Base-by-base conservation (phyloP, 2,113 vertebrate genomes). In the Micromys minutus region DNA sequence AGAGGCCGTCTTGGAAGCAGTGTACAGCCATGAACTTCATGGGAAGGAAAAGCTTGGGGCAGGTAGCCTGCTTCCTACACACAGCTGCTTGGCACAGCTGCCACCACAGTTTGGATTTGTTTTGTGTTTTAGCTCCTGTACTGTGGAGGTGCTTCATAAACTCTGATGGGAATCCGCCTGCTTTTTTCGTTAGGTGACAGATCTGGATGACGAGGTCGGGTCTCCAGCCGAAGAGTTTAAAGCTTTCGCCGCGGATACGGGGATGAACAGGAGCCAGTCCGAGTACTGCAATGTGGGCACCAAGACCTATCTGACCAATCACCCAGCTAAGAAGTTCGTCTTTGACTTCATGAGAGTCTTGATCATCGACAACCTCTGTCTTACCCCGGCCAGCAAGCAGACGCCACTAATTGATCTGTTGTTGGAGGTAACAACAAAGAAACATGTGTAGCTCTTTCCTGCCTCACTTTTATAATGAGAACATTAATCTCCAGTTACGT, bases 191-290 rank as follows among this genome's bases (percentile, higher is more conserved):
- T 50, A 99, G 99, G 99, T 99, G 87, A 99, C 98, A 71, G 99
- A 99, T 97, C 98, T 99, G 1, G 99, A 99, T 90, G 99, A 99
- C 55, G 99, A 99, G 93, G 99, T 99, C 0, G 99, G 99, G 7
- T 99, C 99, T 63, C 99, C 99, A 92, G 99, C 99, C 3, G 99
- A 99, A 97, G 99, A 99, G 96, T 99, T 99, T 97, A 99, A 99
- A 96, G 99, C 99, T 26, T 99, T 99, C 75, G 98, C 98, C 0
- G 99, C 98, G 9, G 99, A 99, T 98, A 99, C 99, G 0, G 99
- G 99, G 19, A 99, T 99, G 99, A 99, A 99, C 98, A 99, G 99
- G 97, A 99, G 99, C 97, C 99, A 99, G 0, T 99, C 99, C 0
- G 99, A 99, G 59, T 99, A 99, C 97, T 99, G 99, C 97, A 99